These are phyloP conservation scores for Rambutsinella grinnellia DNA, from an alignment of 2,888 invertebrate species.

Conservation along the genomic window DNA sequence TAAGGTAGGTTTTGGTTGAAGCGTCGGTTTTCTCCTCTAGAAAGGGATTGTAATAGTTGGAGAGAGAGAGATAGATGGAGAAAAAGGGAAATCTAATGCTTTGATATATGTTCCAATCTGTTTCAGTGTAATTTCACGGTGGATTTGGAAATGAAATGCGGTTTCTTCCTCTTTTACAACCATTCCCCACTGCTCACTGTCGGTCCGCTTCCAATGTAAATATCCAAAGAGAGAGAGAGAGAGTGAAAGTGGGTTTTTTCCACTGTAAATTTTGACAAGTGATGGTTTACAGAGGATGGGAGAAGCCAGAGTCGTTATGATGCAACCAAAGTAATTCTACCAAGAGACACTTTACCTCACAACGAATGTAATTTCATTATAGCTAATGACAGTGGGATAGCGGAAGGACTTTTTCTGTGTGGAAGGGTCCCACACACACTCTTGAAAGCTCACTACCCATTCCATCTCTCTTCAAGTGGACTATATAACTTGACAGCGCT, in stretches of 20 bases:
- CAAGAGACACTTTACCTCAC: not conserved
- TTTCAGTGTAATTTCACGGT: constrained; percentile 49
- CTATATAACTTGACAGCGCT: not conserved
- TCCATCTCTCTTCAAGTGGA: not conserved
- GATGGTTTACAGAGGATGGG: constrained; percentile 24
- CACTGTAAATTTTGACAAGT: constrained; percentile 34
- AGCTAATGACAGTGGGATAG: too few species aligned
- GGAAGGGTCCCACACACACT: too few species aligned
- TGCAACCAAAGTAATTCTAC: too few species aligned
- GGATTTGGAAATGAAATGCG: constrained; percentile 51
- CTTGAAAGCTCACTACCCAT: too few species aligned
- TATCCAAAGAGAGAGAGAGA: not conserved
- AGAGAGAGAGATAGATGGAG: constrained; percentile 14
- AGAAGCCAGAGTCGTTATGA: not conserved
- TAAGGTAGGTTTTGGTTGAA: constrained; percentile 1
- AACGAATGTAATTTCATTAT: too few species aligned
- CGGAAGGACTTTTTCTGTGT: too few species aligned
- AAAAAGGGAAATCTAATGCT: constrained; percentile 42
- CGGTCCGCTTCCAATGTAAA: not conserved
- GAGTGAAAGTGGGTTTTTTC: not conserved
- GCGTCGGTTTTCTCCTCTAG: too few species aligned
- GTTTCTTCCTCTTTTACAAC: constrained; percentile 29
- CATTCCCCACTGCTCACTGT: not conserved
- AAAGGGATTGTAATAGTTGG: too few species aligned
- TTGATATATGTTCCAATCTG: constrained; percentile 48